phyloP scores from a whole-genome alignment of 1,140 invertebrate genomes.

The Drosophila carrolli region DNA sequence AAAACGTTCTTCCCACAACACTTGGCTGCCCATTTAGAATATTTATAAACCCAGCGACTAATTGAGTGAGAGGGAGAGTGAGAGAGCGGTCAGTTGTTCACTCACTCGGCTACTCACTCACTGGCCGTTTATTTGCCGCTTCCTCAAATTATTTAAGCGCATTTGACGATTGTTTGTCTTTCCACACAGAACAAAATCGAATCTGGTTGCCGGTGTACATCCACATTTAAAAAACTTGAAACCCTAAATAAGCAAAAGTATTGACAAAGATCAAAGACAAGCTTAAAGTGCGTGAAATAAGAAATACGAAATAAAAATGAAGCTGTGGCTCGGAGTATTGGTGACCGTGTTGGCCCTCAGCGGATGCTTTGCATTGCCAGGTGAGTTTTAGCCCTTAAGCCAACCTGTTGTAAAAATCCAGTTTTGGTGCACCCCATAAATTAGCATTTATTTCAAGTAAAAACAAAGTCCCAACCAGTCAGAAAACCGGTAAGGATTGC shows the following conservation, averaged over 20 bases:
- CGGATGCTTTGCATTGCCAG: constrained; percentile 66
- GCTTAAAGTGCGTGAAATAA: constrained; percentile 37
- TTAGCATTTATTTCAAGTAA: neutral
- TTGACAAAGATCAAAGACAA: constrained; percentile 14
- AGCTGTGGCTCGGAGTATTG: constrained; percentile 57
- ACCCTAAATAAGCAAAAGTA: constrained; percentile 26
- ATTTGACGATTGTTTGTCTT: constrained; percentile 77
- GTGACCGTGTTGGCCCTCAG: constrained; percentile 59
- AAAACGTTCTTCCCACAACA: constrained; percentile 33
- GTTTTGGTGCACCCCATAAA: neutral
- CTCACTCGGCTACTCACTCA: constrained; percentile 18
- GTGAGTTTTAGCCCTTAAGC: constrained; percentile 53
- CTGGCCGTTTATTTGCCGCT: constrained; percentile 71
- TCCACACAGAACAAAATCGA: constrained; percentile 67
- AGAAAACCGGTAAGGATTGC: neutral
- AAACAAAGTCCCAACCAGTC: neutral
- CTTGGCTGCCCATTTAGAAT: constrained; percentile 24
- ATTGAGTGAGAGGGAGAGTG: constrained; percentile 36
- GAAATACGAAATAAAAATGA: constrained; percentile 55
- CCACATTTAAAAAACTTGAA: constrained; percentile 25
- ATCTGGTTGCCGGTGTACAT: constrained; percentile 37
- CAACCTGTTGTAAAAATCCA: neutral
- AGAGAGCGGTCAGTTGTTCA: constrained; percentile 17
- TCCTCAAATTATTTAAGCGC: constrained; percentile 79
- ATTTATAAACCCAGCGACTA: constrained; percentile 27